Percentiles rank a stretch among this genome's conserved stretches.
Evolutionary conservation across 2,797 vertebrate genomes (phyloP).

Genomic region (Heterohyrax brucei): DNA sequence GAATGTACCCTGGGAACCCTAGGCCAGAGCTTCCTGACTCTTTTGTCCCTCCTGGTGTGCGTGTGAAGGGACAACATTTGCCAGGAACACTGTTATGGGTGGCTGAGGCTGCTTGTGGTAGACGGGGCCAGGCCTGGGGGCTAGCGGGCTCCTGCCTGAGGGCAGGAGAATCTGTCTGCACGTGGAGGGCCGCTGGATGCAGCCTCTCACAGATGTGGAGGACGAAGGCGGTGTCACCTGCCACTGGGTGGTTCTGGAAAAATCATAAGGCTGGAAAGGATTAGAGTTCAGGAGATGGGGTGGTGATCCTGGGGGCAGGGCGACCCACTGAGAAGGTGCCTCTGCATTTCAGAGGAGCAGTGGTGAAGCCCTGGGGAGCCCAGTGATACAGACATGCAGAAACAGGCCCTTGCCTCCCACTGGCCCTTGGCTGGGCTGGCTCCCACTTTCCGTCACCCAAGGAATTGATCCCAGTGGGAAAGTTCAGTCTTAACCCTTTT

Average conservation of each 20-base stretch:
- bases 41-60: not conserved
- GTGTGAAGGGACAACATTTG: not conserved
- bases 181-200: not conserved
- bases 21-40: not conserved
- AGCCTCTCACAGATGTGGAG: not conserved
- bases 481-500: constrained; percentile 9
- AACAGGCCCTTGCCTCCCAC: not conserved
- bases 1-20: not conserved
- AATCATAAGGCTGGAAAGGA: not conserved
- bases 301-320: not conserved
- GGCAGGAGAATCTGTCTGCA: not conserved
- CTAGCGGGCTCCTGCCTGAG: not conserved
- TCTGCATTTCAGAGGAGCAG: not conserved
- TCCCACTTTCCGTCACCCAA: constrained; percentile 53
- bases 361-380: not conserved
- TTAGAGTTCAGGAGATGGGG: not conserved
- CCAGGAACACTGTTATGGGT: not conserved
- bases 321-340: not conserved
- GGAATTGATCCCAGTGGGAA: constrained; percentile 16
- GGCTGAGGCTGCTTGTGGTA: not conserved
- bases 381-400: not conserved
- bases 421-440: too few species aligned
- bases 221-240: not conserved
- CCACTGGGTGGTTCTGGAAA: not conserved
- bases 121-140: not conserved